phyloP scores from a whole-genome alignment of 2,797 vertebrate species.

The Cygnus olor region DNA sequence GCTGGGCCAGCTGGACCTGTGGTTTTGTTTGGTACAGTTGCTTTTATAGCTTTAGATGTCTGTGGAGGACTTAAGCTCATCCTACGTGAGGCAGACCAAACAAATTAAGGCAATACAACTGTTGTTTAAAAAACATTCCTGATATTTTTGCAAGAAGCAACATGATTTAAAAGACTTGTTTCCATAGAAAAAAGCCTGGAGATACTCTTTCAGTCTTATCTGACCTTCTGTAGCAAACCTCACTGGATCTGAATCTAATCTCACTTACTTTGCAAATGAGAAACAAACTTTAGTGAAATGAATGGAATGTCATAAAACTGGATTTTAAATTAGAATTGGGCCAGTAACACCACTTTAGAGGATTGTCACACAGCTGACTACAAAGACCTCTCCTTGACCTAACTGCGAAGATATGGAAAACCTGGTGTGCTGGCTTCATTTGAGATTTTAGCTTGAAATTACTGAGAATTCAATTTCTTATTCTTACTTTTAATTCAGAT shows the following conservation, averaged over 20 bases:
- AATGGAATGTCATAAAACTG: slow-evolving; percentile 49
- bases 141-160: neutral
- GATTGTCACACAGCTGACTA: neutral
- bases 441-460: neutral
- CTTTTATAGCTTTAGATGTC: neutral
- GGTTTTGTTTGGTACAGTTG: neutral
- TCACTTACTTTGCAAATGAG: neutral
- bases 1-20: neutral
- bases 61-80: neutral
- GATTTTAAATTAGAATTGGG: slow-evolving; percentile 36
- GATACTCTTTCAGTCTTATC: slow-evolving; percentile 34
- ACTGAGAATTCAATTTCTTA: neutral
- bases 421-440: neutral
- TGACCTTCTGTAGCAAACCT: slow-evolving; percentile 33
- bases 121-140: neutral
- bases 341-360: neutral
- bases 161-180: neutral
- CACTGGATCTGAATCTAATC: slow-evolving; percentile 6
- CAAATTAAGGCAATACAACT: neutral
- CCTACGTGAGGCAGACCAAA: neutral
- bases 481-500: neutral
- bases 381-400: neutral
- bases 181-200: slow-evolving; percentile 14
- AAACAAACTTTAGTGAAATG: slow-evolving; percentile 21
- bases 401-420: neutral